Evolutionary conservation across 1,140 invertebrate species (phyloP), one percentile per base, ranked within the genome.

Genomic region (Eupeodes corollae): DNA sequence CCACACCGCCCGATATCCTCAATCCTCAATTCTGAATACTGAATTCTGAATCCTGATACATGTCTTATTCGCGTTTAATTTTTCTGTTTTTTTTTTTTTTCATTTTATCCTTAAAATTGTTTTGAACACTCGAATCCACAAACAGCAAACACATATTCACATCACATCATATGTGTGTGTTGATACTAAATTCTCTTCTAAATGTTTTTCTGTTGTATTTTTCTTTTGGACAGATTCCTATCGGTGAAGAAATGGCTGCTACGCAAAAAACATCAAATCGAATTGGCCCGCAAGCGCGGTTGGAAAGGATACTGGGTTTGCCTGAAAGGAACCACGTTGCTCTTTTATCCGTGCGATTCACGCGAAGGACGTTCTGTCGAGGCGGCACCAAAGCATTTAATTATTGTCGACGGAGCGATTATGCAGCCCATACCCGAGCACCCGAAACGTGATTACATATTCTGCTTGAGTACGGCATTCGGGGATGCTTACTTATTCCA

Each of bases 251-350:
- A 98, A 74, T 98, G 94, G 94, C 73, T 98, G 54, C 73, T 97
- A 51, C 82, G 93, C 52, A 95, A 95, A 72, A 95, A 95, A 70
- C 89, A 93, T 70, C 91, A 96, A 72, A 89, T 97, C 54, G 93
- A 98, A 69, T 72, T 97, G 65, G 93, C 93, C 3, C 78, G 91
- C 15, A 93, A 94, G 68, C 79, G 93, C 35, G 91, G 91, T 49
- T 98, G 94, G 94, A 96, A 96, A 71, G 89, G 90, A 42, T 98
- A 98, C 71, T 98, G 93, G 92, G 92, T 97, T 11, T 95, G 91
- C 70, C 75, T 98, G 44, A 97, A 97, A 69, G 94, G 94, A 47
- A 97, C 93, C 12, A 96, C 92, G 15, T 76, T 98, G 16, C 79
- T 97, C 18, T 98, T 98, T 72, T 97, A 96, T 71, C 91, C 91